Evolutionary conservation across 2,113 vertebrate species (phyloP).

Genomic region (Trematomus loennbergii): DNA sequence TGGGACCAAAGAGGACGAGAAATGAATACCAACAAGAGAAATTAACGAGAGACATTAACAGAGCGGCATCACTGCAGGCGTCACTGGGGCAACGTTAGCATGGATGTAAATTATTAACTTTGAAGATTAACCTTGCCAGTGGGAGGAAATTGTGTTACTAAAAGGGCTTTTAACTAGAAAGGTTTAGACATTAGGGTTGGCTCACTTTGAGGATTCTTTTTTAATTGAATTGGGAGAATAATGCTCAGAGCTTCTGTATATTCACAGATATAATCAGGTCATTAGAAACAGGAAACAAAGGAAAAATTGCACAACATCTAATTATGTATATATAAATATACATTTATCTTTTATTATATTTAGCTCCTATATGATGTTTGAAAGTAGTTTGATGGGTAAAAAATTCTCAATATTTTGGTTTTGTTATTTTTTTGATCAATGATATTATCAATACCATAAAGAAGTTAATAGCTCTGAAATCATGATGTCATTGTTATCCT

Average conservation of each 20-base stretch:
- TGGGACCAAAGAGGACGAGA: slow-evolving; percentile 14
- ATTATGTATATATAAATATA: neutral
- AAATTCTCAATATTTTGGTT: neutral
- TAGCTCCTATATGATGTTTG: neutral
- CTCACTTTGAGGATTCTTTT: slow-evolving; percentile 12
- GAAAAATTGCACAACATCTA: neutral
- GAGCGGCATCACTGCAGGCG: neutral
- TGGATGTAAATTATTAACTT: slow-evolving; percentile 26
- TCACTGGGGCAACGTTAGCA: slow-evolving; percentile 6
- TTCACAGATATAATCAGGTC: neutral
- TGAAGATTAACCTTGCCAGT: slow-evolving; percentile 32
- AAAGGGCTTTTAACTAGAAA: slow-evolving; percentile 33
- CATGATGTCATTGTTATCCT: neutral
- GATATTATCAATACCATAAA: neutral
- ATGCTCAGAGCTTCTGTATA: slow-evolving; percentile 5
- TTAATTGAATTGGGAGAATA: slow-evolving; percentile 4
- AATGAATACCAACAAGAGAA: slow-evolving; percentile 43
- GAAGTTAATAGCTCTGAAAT: neutral
- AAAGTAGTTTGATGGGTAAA: neutral
- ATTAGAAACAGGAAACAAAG: neutral
- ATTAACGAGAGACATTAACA: slow-evolving; percentile 37
- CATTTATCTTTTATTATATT: neutral
- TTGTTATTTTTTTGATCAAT: neutral
- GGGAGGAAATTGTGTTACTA: slow-evolving; percentile 13
- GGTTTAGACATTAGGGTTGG: slow-evolving; percentile 21